Percentiles rank a stretch among this genome's conserved stretches.
Conservation (phyloP, 2,888 invertebrate genomes). For the Pammene aurita region DNA sequence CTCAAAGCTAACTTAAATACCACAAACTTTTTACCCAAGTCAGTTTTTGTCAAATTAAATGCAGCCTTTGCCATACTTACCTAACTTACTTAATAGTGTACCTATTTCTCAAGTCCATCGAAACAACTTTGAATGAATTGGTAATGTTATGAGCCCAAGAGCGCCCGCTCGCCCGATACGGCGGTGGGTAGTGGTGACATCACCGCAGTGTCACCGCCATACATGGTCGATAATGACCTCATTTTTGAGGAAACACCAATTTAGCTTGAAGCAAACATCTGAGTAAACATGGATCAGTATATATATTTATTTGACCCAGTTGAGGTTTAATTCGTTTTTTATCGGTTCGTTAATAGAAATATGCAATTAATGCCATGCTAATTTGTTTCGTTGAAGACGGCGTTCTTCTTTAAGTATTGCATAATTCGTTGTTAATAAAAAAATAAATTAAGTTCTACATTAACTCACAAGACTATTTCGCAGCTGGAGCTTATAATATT, state of each 20-base stretch:
- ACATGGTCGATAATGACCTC: slow-evolving; percentile 32
- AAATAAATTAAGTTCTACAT: too few relatives aligned
- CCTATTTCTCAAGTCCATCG: too few relatives aligned
- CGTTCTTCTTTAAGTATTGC: neutral
- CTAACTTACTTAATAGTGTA: too few relatives aligned
- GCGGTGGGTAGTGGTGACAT: slow-evolving; percentile 33
- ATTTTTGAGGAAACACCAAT: slow-evolving; percentile 30
- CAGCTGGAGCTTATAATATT: too few relatives aligned
- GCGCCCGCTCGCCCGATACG: slow-evolving; percentile 16
- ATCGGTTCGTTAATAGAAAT: slow-evolving; percentile 3
- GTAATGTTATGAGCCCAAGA: slow-evolving; percentile 27
- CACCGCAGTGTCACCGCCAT: slow-evolving; percentile 33
- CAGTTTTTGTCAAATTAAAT: too few relatives aligned
- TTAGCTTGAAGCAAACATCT: slow-evolving; percentile 1
- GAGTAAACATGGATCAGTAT: slow-evolving; percentile 7
- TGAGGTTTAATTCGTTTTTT: slow-evolving; percentile 9
- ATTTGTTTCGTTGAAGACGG: neutral
- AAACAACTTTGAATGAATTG: too few relatives aligned
- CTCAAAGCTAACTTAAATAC: too few relatives aligned
- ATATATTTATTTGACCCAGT: slow-evolving; percentile 18
- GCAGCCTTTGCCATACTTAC: too few relatives aligned
- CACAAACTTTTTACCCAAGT: too few relatives aligned
- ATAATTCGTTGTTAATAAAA: neutral
- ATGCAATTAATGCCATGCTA: neutral
- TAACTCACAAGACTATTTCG: too few relatives aligned